Evolutionary conservation across 2,113 vertebrate genomes (phyloP).

Genomic region (Pleuronectes platessa): DNA sequence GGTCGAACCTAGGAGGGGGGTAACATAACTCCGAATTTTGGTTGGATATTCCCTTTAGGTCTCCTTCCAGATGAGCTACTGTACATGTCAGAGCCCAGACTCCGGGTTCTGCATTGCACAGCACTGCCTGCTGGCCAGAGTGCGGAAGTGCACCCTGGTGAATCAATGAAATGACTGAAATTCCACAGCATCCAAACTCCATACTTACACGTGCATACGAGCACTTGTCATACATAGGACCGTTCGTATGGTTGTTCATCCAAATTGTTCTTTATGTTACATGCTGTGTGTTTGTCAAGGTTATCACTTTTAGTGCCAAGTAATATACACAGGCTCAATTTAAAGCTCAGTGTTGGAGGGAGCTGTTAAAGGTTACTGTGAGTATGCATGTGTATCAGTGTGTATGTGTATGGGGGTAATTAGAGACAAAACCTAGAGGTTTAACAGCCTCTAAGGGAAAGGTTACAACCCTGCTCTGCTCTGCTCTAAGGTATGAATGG

Average conservation of each 20-base stretch:
- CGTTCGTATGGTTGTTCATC: not conserved
- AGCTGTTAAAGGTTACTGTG: not conserved
- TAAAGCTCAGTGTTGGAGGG: not conserved
- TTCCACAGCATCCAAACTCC: slow-evolving; percentile 41
- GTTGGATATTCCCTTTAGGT: slow-evolving; percentile 35
- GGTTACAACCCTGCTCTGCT: slow-evolving; percentile 12
- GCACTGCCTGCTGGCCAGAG: slow-evolving; percentile 78
- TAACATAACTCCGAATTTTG: slow-evolving; percentile 39
- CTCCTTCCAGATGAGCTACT: slow-evolving; percentile 27
- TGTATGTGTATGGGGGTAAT: slow-evolving; percentile 1
- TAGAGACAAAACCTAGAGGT: slow-evolving; percentile 3
- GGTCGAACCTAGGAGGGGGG: not conserved
- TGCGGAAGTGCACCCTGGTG: slow-evolving; percentile 30
- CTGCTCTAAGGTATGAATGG: slow-evolving; percentile 52
- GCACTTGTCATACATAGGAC: not conserved
- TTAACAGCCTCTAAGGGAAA: slow-evolving; percentile 28
- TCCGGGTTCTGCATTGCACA: slow-evolving; percentile 67
- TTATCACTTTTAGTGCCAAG: slow-evolving; percentile 6
- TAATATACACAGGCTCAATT: not conserved
- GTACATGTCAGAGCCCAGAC: not conserved
- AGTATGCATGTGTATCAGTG: not conserved
- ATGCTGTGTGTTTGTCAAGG: not conserved
- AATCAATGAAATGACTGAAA: slow-evolving; percentile 66
- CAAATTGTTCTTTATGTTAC: not conserved
- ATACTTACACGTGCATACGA: slow-evolving; percentile 19